Evolutionary conservation across 1,140 invertebrate species (phyloP).

Genomic region (Druon quercuslanigerum): DNA sequence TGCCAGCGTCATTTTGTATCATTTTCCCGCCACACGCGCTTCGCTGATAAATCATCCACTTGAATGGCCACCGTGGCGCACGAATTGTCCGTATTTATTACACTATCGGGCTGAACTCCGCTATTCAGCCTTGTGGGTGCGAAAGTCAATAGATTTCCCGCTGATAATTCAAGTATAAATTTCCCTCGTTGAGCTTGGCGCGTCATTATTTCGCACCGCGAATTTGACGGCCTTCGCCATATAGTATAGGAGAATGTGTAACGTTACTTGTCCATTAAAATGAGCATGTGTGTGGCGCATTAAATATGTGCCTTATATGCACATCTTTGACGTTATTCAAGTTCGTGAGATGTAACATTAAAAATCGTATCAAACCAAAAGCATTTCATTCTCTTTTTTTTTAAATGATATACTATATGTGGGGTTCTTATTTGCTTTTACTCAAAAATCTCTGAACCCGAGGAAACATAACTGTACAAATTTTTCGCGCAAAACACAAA

Average conservation of each 20-base stretch:
- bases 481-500: too few relatives aligned
- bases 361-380: too few relatives aligned
- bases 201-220: slow-evolving; percentile 50
- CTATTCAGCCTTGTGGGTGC: slow-evolving; percentile 37
- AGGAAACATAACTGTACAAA: too few relatives aligned
- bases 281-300: background rate
- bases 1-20: slow-evolving; percentile 67
- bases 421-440: too few relatives aligned
- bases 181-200: slow-evolving; percentile 52
- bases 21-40: slow-evolving; percentile 67
- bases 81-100: slow-evolving; percentile 58
- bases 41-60: slow-evolving; percentile 68
- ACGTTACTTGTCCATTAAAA: slow-evolving; percentile 23
- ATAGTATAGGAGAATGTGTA: slow-evolving; percentile 43
- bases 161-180: slow-evolving; percentile 69
- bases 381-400: too few relatives aligned
- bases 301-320: background rate
- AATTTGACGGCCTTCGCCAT: slow-evolving; percentile 45
- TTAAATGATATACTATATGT: too few relatives aligned
- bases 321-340: background rate
- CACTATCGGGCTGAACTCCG: slow-evolving; percentile 4
- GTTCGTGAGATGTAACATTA: too few relatives aligned
- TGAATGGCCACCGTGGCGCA: slow-evolving; percentile 44
- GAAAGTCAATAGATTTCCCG: slow-evolving; percentile 58
- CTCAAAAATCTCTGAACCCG: too few relatives aligned